Conservation (phyloP, 2,797 vertebrate species). For the Hydrophis major region DNA sequence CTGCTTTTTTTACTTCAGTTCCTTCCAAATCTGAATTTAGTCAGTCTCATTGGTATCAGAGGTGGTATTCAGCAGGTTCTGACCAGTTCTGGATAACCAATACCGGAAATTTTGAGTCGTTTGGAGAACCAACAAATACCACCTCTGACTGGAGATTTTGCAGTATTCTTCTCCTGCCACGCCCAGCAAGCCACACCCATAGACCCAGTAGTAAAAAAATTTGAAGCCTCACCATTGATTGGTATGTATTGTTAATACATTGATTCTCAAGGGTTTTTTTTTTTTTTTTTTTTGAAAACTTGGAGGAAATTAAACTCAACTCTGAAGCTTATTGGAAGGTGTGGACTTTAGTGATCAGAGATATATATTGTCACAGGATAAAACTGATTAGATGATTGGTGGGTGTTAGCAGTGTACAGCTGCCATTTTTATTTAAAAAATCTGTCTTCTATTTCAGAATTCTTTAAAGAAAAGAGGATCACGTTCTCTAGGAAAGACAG, state of each 20-base stretch:
- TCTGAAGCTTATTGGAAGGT: not conserved
- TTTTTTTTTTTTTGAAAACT: not conserved
- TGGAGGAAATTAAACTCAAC: not conserved
- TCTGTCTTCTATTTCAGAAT: constrained; percentile 75
- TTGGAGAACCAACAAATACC: too few species aligned
- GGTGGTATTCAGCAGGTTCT: too few species aligned
- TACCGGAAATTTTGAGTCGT: too few species aligned
- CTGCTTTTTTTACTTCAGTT: not conserved
- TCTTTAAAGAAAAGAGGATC: constrained; percentile 90
- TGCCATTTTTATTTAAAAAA: not conserved
- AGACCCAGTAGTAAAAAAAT: too few species aligned
- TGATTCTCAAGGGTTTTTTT: not conserved
- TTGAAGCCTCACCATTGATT: too few species aligned
- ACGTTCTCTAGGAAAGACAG: constrained; percentile 85
- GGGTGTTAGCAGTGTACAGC: not conserved
- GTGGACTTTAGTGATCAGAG: not conserved
- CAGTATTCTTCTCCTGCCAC: too few species aligned
- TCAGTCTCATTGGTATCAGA: not conserved
- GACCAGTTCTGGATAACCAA: too few species aligned
- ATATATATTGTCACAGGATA: not conserved
- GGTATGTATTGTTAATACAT: not conserved
- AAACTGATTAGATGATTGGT: not conserved
- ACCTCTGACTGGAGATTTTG: too few species aligned
- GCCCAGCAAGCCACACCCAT: too few species aligned
- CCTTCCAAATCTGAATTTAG: not conserved